These are phyloP conservation scores for Poeciliopsis prolifica DNA, from an alignment of 2,113 vertebrate genomes.

Conservation along the genomic window DNA sequence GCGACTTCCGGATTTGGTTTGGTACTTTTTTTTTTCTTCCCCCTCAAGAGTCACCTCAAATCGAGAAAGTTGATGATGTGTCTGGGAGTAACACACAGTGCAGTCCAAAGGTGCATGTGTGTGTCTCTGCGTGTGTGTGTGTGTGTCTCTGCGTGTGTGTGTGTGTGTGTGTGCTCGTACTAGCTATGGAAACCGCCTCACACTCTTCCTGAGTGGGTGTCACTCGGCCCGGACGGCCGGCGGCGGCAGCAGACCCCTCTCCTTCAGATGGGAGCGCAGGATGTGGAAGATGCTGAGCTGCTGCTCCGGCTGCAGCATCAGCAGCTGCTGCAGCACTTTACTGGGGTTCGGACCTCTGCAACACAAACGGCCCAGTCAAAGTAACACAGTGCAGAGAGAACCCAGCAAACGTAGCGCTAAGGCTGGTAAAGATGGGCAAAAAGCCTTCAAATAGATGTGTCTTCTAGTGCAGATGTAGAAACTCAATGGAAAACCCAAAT, in stretches of 20 bases:
- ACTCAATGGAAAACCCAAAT: too few relatives aligned
- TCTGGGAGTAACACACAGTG: conserved; percentile 21
- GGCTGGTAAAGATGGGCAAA: too few relatives aligned
- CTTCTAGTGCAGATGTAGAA: too few relatives aligned
- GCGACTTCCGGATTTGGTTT: neutral
- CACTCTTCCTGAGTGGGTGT: conserved; percentile 1
- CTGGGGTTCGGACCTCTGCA: conserved; percentile 95
- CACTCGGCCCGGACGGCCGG: conserved; percentile 67
- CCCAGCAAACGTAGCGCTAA: too few relatives aligned
- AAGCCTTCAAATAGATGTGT: too few relatives aligned
- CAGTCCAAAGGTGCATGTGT: conserved; percentile 6
- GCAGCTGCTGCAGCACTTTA: conserved; percentile 91
- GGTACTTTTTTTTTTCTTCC: neutral
- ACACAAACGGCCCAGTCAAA: neutral
- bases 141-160: conserved; percentile 5
- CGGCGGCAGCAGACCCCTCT: conserved; percentile 87
- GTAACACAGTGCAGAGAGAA: too few relatives aligned
- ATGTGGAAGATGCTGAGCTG: conserved; percentile 91
- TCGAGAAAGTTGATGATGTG: conserved; percentile 30
- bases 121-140: neutral
- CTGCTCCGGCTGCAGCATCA: conserved; percentile 92
- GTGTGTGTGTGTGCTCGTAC: conserved; percentile 12
- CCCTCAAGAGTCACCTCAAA: conserved; percentile 9
- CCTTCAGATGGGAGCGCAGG: conserved; percentile 86
- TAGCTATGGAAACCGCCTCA: conserved; percentile 17